phyloP scores from a whole-genome alignment of 2,888 invertebrate genomes.

The Cephus runcator region DNA sequence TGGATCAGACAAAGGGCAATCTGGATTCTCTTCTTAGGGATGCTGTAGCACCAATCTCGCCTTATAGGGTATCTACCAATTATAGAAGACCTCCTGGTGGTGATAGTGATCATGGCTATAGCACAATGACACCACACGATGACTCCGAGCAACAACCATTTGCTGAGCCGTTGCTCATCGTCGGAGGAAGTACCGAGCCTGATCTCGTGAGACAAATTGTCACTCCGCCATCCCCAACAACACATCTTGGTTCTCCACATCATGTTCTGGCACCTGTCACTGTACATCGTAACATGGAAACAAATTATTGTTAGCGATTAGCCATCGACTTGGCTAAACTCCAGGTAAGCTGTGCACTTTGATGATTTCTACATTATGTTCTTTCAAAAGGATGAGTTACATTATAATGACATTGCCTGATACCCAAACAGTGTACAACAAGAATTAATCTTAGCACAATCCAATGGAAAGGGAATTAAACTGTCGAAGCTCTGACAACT shows the following conservation, averaged over 20 bases:
- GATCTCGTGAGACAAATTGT: conserved; percentile 44
- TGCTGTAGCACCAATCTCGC: conserved; percentile 80
- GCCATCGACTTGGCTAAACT: neutral
- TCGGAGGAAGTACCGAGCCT: conserved; percentile 48
- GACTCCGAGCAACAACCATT: conserved; percentile 87
- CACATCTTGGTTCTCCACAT: conserved; percentile 70
- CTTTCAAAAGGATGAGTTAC: neutral
- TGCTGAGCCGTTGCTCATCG: conserved; percentile 65
- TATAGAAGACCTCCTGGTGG: conserved; percentile 82
- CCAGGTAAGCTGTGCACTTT: neutral
- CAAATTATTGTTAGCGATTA: conserved; percentile 68
- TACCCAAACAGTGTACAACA: neutral
- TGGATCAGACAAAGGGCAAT: conserved; percentile 59
- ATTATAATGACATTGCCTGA: neutral
- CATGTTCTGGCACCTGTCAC: conserved; percentile 88
- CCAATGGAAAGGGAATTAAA: neutral
- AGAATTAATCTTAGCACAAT: no score
- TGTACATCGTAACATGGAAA: conserved; percentile 89
- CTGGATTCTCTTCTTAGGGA: conserved; percentile 77
- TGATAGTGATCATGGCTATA: conserved; percentile 94
- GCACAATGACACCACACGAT: conserved; percentile 93
- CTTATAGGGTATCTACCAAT: conserved; percentile 86
- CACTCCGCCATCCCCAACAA: conserved; percentile 67
- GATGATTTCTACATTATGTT: neutral
- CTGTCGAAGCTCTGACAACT: neutral